Evolutionary conservation across 92 coral and sea anemone genomes (phyloP), one percentile per base, ranked within the genome.

Genomic region (Paramuricea clavata): DNA sequence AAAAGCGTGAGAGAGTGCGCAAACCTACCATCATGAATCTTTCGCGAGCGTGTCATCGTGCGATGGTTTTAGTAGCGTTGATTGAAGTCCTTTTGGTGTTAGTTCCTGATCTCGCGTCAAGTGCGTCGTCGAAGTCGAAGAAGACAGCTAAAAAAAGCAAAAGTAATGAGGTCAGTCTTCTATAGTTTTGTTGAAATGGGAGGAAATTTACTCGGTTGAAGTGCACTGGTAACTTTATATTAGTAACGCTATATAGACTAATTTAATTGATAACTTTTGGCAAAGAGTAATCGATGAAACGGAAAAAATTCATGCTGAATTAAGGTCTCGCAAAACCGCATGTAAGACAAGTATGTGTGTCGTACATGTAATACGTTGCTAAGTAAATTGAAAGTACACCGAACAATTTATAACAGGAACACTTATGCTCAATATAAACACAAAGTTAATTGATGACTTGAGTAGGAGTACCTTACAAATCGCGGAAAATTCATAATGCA

Each of bases 41-140:
- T 44, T 22, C 52, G 56, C 52, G 50, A 19, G 27, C 41, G 50
- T 72, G 56, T 72, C 50, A 72, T 34, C 50, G 50, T 25, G 78
- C 56, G 50, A 39, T 72, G 11, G 30, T 72, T 35, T 44, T 72
- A 35, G 17, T 72, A 32, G 56, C 56, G 78, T 72, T 72, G 78
- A 39, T 72, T 39, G 78, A 72, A 72, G 56, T 44, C 27, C 22
- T 72, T 44, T 22, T 44, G 52, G 50, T 72, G 50, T 39, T 72
- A 7, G 50, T 72, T 44, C 78, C 56, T 36, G 54, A 72, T 41
- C 36, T 44, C 17, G 78, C 56, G 19, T 72, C 22, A 25, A 65
- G 72, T 65, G 72, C 72, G 72, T 39, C 78, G 28, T 72, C 78
- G 3, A 72, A 41, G 33, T 5, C 56, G 52, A 72, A 72, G 50